Percentiles rank a stretch among this genome's conserved stretches.
These are phyloP conservation scores for Pontoporia blainvillei DNA, from an alignment of 2,113 vertebrate species.

Conservation along the genomic window DNA sequence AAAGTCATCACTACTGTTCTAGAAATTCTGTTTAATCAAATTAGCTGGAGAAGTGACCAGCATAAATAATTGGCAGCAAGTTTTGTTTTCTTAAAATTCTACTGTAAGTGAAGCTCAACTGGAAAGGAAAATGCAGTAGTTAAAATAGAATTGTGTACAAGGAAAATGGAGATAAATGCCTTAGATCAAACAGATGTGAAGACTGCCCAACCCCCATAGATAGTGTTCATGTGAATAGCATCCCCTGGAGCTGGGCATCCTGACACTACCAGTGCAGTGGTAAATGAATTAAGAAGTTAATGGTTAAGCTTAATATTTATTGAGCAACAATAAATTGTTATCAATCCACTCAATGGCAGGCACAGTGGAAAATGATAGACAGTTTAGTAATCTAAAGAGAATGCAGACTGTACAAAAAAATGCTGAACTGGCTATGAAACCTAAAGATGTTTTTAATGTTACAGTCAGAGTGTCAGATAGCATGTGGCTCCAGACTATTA, in stretches of 20 bases:
- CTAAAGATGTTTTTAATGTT: conserved; percentile 4
- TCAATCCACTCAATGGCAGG: neutral
- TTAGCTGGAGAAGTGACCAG: neutral
- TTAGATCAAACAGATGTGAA: neutral
- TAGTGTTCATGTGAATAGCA: neutral
- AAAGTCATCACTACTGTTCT: neutral
- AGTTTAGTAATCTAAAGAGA: conserved; percentile 5
- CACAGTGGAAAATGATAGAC: neutral
- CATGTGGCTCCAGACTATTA: neutral
- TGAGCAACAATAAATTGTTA: neutral
- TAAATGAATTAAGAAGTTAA: neutral
- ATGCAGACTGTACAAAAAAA: neutral
- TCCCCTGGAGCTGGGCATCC: neutral
- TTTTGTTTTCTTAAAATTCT: conserved; percentile 2
- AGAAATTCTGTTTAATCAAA: conserved; percentile 1
- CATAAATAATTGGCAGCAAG: neutral
- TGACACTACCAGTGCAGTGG: neutral
- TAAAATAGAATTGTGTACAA: neutral
- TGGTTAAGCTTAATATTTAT: conserved; percentile 11
- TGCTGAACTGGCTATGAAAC: conserved; percentile 1
- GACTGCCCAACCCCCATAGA: too few relatives aligned
- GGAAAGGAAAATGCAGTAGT: neutral
- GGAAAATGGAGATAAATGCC: neutral
- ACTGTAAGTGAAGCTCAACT: neutral
- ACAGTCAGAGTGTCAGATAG: neutral